Percentiles rank a stretch among this genome's conserved stretches.
phyloP scores from a whole-genome alignment of 2,888 invertebrate genomes.

The Sepiola atlantica region DNA sequence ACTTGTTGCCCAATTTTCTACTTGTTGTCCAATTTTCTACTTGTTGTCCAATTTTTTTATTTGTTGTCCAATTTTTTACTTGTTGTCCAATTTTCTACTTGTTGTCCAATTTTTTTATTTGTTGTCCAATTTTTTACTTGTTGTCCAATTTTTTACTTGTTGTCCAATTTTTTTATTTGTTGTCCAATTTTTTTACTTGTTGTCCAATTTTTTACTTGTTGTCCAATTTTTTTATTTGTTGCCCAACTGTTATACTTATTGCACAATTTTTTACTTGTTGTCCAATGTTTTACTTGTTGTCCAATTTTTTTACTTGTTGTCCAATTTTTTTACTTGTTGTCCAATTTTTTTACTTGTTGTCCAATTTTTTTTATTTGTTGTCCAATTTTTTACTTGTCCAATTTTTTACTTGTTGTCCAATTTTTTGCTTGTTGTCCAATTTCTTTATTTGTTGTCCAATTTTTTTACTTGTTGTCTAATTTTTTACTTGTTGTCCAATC shows the following conservation, averaged over 20 bases:
- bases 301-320: not conserved
- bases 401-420: not conserved
- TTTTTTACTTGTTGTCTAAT: not conserved
- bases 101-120: not conserved
- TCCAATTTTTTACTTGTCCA: not conserved
- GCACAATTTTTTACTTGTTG: not conserved
- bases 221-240: not conserved
- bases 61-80: not conserved
- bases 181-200: too few species aligned
- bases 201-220: not conserved
- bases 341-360: not conserved
- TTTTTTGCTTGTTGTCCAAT: not conserved
- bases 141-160: too few species aligned
- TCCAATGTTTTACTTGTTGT: not conserved
- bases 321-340: not conserved
- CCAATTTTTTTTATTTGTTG: not conserved
- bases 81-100: not conserved
- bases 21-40: not conserved
- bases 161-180: too few species aligned
- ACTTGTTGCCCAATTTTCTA: not conserved
- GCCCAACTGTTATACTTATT: not conserved
- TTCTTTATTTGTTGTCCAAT: not conserved
- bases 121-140: not conserved
- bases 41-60: not conserved
- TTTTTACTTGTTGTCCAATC: not conserved